phyloP scores from a whole-genome alignment of 2,113 vertebrate genomes.

The Acrocephalus arundinaceus region DNA sequence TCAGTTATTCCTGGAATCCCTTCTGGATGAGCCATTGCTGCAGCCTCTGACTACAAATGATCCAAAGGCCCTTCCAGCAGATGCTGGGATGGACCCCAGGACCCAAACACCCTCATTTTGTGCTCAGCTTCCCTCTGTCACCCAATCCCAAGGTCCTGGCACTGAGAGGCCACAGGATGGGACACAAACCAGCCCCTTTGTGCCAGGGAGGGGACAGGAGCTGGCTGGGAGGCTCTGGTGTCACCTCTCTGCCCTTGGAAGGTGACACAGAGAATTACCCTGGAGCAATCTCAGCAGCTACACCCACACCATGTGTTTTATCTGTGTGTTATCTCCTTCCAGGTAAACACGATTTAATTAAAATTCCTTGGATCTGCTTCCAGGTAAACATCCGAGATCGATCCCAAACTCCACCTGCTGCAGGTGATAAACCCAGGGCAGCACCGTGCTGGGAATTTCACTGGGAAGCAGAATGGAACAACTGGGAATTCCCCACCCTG shows the following conservation, averaged over 20 bases:
- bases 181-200: neutral
- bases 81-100: neutral
- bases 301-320: rapidly evolving
- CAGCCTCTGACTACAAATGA: rapidly evolving
- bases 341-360: neutral
- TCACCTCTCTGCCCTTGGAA: neutral
- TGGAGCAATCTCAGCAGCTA: neutral
- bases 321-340: neutral
- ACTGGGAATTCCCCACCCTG: rapidly evolving
- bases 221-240: neutral
- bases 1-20: neutral
- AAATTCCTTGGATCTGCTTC: neutral
- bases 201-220: neutral
- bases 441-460: neutral
- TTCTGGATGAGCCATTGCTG: neutral
- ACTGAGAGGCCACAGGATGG: neutral
- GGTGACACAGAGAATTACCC: neutral
- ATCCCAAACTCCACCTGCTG: neutral
- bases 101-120: neutral
- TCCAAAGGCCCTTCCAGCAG: neutral
- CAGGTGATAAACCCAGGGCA: neutral
- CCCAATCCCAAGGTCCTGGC: neutral
- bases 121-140: neutral
- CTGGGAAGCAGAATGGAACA: neutral
- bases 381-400: rapidly evolving